Conservation (phyloP, 2,113 vertebrate genomes). For the Amphiprion ocellaris region DNA sequence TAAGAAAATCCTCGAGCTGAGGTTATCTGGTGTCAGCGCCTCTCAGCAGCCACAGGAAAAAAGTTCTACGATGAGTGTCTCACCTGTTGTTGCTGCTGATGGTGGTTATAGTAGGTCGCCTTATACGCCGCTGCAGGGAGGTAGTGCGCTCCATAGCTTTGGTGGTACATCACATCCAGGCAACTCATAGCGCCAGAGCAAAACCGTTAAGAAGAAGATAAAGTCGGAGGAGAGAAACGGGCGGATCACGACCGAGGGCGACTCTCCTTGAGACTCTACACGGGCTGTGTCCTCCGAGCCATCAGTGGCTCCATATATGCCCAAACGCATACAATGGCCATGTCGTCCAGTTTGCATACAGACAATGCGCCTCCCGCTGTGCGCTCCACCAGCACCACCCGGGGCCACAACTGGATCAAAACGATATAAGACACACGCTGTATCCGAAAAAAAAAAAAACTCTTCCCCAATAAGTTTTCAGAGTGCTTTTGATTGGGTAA, state of each 20-base stretch:
- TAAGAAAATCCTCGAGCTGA: neutral
- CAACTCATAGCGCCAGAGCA: constrained; percentile 90
- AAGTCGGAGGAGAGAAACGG: constrained; percentile 54
- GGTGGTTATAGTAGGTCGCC: constrained; percentile 85
- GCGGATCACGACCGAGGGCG: constrained; percentile 37
- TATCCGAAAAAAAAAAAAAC: constrained; percentile 42
- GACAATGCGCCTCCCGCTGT: constrained; percentile 82
- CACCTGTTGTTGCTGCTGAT: constrained; percentile 91
- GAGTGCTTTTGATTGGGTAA: constrained; percentile 77
- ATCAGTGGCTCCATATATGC: constrained; percentile 83
- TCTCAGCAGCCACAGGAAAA: neutral
- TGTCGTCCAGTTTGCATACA: constrained; percentile 83
- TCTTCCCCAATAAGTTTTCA: constrained; percentile 62
- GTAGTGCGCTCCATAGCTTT: constrained; percentile 91
- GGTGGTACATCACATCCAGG: constrained; percentile 94
- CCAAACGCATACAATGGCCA: constrained; percentile 81
- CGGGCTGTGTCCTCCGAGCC: constrained; percentile 64
- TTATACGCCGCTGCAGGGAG: constrained; percentile 88
- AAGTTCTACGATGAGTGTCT: constrained; percentile 55
- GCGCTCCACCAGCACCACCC: constrained; percentile 76
- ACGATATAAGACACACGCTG: constrained; percentile 51
- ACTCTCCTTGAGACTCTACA: constrained; percentile 69
- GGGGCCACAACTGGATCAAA: constrained; percentile 70
- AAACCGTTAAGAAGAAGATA: constrained; percentile 50
- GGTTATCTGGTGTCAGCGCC: neutral